phyloP scores from a whole-genome alignment of 2,797 vertebrate genomes.

The Hafferia zeledoni region DNA sequence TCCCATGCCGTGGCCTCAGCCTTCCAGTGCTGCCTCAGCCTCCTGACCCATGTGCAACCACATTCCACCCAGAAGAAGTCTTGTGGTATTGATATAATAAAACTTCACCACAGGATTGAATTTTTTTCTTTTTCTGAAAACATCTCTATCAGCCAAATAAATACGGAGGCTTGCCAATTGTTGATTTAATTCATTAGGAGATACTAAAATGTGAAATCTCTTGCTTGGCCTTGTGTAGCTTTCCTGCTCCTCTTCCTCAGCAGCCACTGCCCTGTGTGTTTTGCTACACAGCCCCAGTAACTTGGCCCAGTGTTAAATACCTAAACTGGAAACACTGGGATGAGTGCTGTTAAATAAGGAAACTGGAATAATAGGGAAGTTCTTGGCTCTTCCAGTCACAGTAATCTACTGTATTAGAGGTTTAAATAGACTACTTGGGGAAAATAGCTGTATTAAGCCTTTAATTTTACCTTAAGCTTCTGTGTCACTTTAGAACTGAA shows the following conservation, averaged over 20 bases:
- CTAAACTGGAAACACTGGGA: background rate
- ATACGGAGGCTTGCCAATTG: background rate
- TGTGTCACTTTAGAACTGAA: background rate
- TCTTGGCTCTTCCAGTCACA: background rate
- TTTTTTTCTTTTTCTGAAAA: background rate
- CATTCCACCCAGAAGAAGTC: background rate
- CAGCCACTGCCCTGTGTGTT: background rate
- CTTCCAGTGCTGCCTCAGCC: fast-evolving
- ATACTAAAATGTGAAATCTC: background rate
- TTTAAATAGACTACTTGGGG: background rate
- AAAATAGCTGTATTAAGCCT: background rate
- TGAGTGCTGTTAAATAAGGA: background rate
- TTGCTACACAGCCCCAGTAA: background rate
- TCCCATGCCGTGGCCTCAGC: background rate
- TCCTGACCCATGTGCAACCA: background rate
- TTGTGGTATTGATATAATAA: background rate
- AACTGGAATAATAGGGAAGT: background rate
- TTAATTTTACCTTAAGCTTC: background rate
- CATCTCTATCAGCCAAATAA: background rate
- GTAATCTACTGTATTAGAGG: background rate
- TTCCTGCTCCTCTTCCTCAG: background rate
- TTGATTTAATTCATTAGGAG: background rate
- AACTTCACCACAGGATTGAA: background rate
- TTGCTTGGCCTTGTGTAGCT: background rate
- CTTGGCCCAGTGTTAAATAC: background rate